Conservation (phyloP, 2,888 invertebrate species). For the Dichetophora obliterata region DNA sequence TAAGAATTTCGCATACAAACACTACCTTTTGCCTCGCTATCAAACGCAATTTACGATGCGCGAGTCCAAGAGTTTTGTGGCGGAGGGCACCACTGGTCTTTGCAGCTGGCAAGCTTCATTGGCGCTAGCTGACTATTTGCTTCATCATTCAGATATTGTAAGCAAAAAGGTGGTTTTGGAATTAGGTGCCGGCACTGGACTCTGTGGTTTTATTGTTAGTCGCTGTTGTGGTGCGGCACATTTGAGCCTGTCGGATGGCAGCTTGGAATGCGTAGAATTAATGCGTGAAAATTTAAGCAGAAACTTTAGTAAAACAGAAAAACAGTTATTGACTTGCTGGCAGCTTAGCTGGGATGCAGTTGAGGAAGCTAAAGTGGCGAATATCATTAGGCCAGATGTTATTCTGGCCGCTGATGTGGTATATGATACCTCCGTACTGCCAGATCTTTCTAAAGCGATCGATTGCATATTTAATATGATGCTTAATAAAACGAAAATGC, state of each 20-base stretch:
- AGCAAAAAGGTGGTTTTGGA: conserved; percentile 76
- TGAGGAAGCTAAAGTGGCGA: conserved; percentile 55
- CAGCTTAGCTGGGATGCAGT: conserved; percentile 72
- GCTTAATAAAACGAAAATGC: conserved; percentile 65
- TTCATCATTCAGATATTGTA: conserved; percentile 72
- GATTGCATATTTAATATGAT: conserved; percentile 65
- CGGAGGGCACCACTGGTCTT: conserved; percentile 79
- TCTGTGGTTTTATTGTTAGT: conserved; percentile 77
- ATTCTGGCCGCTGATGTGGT: conserved; percentile 75
- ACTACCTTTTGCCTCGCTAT: conserved; percentile 70
- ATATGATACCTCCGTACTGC: conserved; percentile 73
- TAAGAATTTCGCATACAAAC: conserved; percentile 73
- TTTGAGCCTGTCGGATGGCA: conserved; percentile 79
- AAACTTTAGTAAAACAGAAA: conserved; percentile 70
- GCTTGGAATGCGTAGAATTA: conserved; percentile 75
- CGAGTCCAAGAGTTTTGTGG: conserved; percentile 80
- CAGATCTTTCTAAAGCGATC: conserved; percentile 69
- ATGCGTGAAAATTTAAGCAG: conserved; percentile 75
- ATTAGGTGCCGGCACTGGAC: conserved; percentile 83
- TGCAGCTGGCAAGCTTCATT: conserved; percentile 85
- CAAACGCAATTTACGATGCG: conserved; percentile 73
- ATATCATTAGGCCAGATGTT: conserved; percentile 67
- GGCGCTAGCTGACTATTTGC: conserved; percentile 79
- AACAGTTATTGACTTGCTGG: conserved; percentile 36
- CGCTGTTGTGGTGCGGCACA: conserved; percentile 74